phyloP scores from a whole-genome alignment of 23 tunicate species.

The Ciona savignyi region DNA sequence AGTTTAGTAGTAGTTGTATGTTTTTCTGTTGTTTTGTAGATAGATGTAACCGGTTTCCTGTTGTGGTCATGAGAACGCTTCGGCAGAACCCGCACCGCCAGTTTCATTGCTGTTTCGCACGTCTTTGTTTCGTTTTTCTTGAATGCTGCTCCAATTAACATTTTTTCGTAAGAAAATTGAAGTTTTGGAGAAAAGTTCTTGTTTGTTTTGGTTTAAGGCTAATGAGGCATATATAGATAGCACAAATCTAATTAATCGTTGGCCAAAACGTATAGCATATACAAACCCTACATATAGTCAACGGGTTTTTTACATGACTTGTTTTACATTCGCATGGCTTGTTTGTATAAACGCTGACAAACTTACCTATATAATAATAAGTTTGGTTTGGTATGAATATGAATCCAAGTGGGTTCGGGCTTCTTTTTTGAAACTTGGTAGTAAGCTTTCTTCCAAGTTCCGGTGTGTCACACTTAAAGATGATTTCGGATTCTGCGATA shows the following conservation, averaged over 20 bases:
- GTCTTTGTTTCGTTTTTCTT: not conserved
- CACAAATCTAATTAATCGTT: too few species aligned
- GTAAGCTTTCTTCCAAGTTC: slow-evolving; percentile 31
- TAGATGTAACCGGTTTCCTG: not conserved
- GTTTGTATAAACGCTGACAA: too few species aligned
- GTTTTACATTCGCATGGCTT: too few species aligned
- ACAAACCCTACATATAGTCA: not conserved
- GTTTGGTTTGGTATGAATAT: slow-evolving; percentile 34
- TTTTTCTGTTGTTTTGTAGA: not conserved
- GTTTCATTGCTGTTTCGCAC: not conserved
- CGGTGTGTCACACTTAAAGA: slow-evolving; percentile 51
- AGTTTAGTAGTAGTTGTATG: not conserved
- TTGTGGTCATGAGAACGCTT: not conserved
- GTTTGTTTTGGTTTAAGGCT: too few species aligned
- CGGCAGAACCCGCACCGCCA: not conserved
- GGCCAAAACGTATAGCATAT: not conserved
- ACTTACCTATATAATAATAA: slow-evolving; percentile 75
- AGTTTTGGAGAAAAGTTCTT: too few species aligned
- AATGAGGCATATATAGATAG: too few species aligned
- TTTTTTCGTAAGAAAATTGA: not conserved
- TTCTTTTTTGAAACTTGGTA: slow-evolving; percentile 61
- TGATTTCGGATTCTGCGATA: slow-evolving; percentile 17
- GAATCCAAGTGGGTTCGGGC: slow-evolving; percentile 84
- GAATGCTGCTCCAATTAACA: not conserved
- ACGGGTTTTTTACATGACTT: too few species aligned